These are phyloP conservation scores for Tetragnatha montana DNA, from an alignment of 2,888 invertebrate genomes.

Conservation along the genomic window DNA sequence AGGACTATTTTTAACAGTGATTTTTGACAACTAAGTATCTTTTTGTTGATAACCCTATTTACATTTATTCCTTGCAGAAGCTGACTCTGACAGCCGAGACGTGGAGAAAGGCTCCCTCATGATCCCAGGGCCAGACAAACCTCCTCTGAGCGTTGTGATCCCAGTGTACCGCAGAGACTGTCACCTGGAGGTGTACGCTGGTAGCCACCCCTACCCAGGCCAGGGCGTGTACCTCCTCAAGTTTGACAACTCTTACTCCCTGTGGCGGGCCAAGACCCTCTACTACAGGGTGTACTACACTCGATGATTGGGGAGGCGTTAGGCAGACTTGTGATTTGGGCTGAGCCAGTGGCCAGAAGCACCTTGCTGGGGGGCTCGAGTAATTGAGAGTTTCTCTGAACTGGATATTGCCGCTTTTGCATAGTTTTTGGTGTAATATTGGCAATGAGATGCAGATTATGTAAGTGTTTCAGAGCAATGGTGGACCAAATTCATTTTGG, in stretches of 20 bases:
- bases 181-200: conserved; percentile 97
- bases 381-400: not conserved
- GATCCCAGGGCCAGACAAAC: conserved; percentile 75
- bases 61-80: too few species aligned
- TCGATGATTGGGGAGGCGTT: conserved; percentile 77
- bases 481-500: too few species aligned
- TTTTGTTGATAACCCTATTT: too few species aligned
- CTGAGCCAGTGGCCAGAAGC: too few species aligned
- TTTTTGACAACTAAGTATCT: too few species aligned
- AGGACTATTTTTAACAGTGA: too few species aligned
- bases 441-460: too few species aligned
- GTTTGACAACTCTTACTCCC: conserved; percentile 99
- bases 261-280: conserved; percentile 99
- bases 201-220: conserved; percentile 96
- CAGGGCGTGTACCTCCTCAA: conserved; percentile 98
- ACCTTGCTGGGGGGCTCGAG: not conserved
- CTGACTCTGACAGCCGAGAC: conserved; percentile 7
- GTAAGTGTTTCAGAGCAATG: too few species aligned
- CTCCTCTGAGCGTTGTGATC: conserved; percentile 88
- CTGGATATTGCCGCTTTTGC: too few species aligned
- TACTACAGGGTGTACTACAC: conserved; percentile 99
- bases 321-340: too few species aligned
- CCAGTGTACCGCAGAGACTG: conserved; percentile 97
- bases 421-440: too few species aligned
- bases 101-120: conserved; percentile 50